Conservation (phyloP, 2,888 invertebrate species). For the Mimachlamys varia region DNA sequence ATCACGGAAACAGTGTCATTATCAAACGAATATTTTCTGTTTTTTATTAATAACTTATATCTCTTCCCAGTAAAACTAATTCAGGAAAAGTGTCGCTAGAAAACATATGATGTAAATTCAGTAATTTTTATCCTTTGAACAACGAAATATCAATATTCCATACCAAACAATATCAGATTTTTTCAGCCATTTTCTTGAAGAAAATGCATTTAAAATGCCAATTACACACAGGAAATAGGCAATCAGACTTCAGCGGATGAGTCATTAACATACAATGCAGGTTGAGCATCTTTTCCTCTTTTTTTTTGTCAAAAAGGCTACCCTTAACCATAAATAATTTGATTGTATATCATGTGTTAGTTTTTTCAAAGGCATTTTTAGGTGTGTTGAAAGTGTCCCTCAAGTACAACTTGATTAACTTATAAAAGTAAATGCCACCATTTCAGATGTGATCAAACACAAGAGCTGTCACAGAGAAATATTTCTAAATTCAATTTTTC, state of each 20-base stretch:
- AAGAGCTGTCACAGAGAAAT: background rate
- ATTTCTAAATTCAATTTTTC: background rate
- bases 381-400: background rate
- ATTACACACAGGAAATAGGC: background rate
- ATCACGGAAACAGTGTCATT: background rate
- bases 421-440: background rate
- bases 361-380: conserved; percentile 1
- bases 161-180: background rate
- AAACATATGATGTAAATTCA: background rate
- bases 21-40: no score
- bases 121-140: background rate
- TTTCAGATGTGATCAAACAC: background rate
- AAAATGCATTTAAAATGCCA: background rate
- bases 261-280: background rate
- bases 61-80: background rate
- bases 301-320: no score
- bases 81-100: background rate
- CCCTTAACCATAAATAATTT: background rate
- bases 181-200: background rate
- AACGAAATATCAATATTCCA: conserved; percentile 7
- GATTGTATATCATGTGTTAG: background rate
- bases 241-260: background rate
- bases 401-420: background rate
- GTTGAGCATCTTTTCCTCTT: background rate
- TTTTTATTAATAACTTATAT: background rate